These are phyloP conservation scores for Graptemys geographica DNA, from an alignment of 2,797 vertebrate species.

Conservation along the genomic window DNA sequence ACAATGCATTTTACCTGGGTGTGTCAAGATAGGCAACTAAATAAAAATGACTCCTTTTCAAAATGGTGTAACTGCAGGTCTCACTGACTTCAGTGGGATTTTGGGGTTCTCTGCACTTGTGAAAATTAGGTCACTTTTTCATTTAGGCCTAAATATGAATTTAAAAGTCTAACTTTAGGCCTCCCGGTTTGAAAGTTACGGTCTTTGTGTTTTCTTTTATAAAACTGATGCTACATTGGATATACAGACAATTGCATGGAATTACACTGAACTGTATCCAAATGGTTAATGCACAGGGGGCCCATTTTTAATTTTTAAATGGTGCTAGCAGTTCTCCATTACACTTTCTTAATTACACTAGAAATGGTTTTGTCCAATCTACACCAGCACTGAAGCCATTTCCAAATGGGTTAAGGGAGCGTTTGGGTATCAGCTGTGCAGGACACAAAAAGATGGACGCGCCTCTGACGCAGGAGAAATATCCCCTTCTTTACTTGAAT, in stretches of 20 bases:
- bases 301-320: background rate
- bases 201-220: background rate
- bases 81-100: background rate
- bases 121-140: background rate
- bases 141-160: background rate
- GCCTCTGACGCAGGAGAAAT: background rate
- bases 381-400: background rate
- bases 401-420: background rate
- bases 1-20: background rate
- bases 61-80: fast-evolving
- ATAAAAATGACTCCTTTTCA: background rate
- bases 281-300: background rate
- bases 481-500: background rate
- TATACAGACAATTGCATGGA: background rate
- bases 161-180: background rate
- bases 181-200: background rate
- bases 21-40: fast-evolving
- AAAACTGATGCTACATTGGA: background rate
- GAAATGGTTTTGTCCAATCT: background rate
- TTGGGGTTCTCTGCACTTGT: background rate
- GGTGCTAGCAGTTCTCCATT: background rate
- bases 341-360: background rate
- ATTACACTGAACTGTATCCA: background rate
- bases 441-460: background rate
- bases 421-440: background rate